Percentiles rank a stretch among this genome's conserved stretches.
Conservation (phyloP, 2,888 invertebrate genomes). For the Pogonocherus hispidulus region DNA sequence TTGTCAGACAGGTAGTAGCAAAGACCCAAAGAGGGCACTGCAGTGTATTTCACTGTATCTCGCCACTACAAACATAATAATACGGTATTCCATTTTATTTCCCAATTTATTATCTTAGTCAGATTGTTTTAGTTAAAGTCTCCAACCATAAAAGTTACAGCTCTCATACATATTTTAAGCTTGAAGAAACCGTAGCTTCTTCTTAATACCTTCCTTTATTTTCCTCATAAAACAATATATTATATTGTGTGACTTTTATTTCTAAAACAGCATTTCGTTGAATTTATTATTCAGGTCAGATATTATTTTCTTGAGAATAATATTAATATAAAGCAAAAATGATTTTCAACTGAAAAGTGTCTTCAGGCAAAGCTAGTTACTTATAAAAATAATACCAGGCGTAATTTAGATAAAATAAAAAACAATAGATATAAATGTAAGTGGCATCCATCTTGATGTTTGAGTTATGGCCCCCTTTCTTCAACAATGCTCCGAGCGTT, state of each 20-base stretch:
- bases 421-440: conserved; percentile 54
- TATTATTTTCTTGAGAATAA: background rate
- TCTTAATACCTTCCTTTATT: background rate
- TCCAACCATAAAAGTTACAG: background rate
- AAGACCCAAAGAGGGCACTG: too few species aligned
- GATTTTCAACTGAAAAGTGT: conserved; percentile 13
- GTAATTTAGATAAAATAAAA: conserved; percentile 52
- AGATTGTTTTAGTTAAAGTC: background rate
- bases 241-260: conserved; percentile 12
- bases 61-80: too few species aligned
- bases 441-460: conserved; percentile 53
- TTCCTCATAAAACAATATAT: conserved; percentile 19
- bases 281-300: conserved; percentile 35
- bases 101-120: too few species aligned
- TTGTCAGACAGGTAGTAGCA: too few species aligned
- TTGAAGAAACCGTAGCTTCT: background rate
- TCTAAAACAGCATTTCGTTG: conserved; percentile 33
- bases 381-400: conserved; percentile 29
- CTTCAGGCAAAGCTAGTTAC: conserved; percentile 13
- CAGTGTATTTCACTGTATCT: too few species aligned
- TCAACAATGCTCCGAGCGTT: conserved; percentile 52
- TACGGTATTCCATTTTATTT: too few species aligned
- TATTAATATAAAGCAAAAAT: conserved; percentile 7
- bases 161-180: background rate
- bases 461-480: conserved; percentile 53